These are phyloP conservation scores for Petrocephalus zakoni DNA, from an alignment of 2,113 vertebrate genomes.

Conservation along the genomic window DNA sequence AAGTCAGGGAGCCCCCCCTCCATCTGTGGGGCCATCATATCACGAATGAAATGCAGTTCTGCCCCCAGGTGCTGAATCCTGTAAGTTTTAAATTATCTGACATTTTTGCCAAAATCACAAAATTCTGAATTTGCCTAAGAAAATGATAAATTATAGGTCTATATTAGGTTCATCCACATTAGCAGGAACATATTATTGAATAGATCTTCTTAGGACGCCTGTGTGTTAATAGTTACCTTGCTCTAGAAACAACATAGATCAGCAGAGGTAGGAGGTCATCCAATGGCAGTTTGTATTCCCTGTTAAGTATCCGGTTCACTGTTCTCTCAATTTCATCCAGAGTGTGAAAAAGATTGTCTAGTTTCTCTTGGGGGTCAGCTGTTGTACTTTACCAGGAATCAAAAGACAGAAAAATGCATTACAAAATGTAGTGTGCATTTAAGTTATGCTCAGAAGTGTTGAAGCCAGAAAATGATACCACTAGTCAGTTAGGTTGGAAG, in stretches of 20 bases:
- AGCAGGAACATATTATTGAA: neutral
- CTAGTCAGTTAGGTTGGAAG: neutral
- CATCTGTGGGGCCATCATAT: neutral
- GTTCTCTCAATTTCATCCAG: slow-evolving; percentile 13
- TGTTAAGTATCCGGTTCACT: neutral
- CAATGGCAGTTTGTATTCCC: slow-evolving; percentile 7
- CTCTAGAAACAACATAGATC: slow-evolving; percentile 13
- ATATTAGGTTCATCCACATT: neutral
- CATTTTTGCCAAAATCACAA: neutral
- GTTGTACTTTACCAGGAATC: slow-evolving; percentile 3
- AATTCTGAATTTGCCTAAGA: neutral
- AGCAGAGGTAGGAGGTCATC: slow-evolving; percentile 11
- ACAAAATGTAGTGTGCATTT: neutral
- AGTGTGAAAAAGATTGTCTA: slow-evolving; percentile 2
- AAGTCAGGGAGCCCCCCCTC: neutral
- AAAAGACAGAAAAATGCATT: neutral
- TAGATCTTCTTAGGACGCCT: neutral
- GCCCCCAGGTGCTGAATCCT: slow-evolving; percentile 13
- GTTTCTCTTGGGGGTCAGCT: neutral
- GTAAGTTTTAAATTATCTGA: neutral
- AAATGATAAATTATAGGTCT: neutral
- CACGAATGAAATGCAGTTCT: slow-evolving; percentile 3
- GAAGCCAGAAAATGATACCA: neutral
- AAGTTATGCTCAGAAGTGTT: neutral
- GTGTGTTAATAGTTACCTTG: neutral